Conservation (phyloP, 2,888 invertebrate species). For the Callinectes sapidus region DNA sequence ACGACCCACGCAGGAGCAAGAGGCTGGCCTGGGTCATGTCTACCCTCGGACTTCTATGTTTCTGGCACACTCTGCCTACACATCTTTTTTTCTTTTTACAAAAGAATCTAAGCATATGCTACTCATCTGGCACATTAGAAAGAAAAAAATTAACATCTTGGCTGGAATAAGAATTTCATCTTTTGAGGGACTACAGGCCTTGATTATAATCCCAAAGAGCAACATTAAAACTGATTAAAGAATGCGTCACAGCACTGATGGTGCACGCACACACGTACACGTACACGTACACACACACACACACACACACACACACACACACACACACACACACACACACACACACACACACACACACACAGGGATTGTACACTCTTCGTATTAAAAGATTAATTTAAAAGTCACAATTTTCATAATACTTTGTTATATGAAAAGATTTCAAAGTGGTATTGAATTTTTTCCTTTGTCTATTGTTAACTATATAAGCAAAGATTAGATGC, state of each 20-base stretch:
- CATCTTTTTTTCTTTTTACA: not conserved
- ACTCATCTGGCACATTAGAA: not conserved
- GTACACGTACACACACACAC: not conserved
- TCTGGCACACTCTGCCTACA: not conserved
- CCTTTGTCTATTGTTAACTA: too few species aligned
- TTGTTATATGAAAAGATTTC: too few species aligned
- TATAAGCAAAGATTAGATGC: too few species aligned
- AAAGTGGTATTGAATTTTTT: too few species aligned
- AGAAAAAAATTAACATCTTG: too few species aligned
- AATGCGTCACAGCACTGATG: not conserved
- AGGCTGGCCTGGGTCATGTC: not conserved
- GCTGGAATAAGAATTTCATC: too few species aligned
- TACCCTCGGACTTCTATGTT: not conserved
- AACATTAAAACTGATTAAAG: not conserved
- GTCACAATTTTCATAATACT: too few species aligned
- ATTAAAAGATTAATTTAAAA: not conserved
- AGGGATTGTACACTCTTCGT: not conserved
- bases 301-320: too few species aligned
- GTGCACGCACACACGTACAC: not conserved
- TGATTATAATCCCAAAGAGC: not conserved
- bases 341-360: too few species aligned
- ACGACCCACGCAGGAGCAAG: not conserved
- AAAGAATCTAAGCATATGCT: not conserved
- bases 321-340: too few species aligned
- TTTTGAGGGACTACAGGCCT: too few species aligned